phyloP scores from a whole-genome alignment of 2,113 vertebrate species.

The Paralichthys olivaceus region DNA sequence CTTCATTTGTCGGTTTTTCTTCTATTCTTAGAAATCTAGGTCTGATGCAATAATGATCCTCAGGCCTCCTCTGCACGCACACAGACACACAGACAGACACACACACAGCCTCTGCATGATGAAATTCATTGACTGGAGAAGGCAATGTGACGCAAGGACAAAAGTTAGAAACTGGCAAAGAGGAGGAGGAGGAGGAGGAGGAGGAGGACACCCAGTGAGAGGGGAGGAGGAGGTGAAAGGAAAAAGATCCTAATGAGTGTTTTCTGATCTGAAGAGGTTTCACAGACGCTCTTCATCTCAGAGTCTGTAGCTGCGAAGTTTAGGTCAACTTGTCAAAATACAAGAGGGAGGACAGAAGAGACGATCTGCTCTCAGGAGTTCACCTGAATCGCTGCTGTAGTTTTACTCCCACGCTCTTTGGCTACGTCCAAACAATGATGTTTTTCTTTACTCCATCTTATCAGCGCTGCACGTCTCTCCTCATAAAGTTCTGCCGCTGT shows the following conservation, averaged over 20 bases:
- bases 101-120: conserved; percentile 43
- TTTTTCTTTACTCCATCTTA: too few relatives aligned
- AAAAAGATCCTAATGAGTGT: background rate
- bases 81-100: background rate
- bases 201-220: background rate
- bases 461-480: too few relatives aligned
- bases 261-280: too few relatives aligned
- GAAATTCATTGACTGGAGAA: conserved; percentile 66
- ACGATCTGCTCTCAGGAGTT: too few relatives aligned
- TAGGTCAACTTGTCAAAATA: too few relatives aligned
- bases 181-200: conserved; percentile 1
- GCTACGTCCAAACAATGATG: too few relatives aligned
- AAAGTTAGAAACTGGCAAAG: background rate
- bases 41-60: conserved; percentile 41
- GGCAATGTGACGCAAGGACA: conserved; percentile 54
- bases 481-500: too few relatives aligned
- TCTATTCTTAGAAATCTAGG: conserved; percentile 57
- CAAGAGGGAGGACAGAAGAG: too few relatives aligned
- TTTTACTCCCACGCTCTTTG: too few relatives aligned
- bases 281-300: too few relatives aligned
- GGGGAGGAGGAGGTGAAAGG: background rate
- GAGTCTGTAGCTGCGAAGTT: too few relatives aligned
- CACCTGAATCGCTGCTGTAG: too few relatives aligned
- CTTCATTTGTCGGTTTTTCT: conserved; percentile 22
- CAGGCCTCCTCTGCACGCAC: background rate